Conservation (phyloP, 2,113 vertebrate genomes). For the Nerophis lumbriciformis region DNA sequence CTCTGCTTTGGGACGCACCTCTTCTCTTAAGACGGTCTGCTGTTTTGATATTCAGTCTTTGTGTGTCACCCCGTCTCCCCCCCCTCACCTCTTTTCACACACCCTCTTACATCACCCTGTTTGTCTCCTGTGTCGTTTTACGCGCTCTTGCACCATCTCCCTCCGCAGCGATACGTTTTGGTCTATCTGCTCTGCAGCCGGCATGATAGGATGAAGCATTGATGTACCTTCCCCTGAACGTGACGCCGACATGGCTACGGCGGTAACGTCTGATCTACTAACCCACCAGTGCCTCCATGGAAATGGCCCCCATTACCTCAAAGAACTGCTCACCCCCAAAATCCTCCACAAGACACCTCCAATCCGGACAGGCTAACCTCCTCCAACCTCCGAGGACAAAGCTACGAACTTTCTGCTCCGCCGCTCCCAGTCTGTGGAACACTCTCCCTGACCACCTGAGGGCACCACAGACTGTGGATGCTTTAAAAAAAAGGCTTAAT, state of each 20-base stretch:
- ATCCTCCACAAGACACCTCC: no score
- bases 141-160: slow-evolving; percentile 69
- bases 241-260: slow-evolving; percentile 41
- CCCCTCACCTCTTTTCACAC: slow-evolving; percentile 60
- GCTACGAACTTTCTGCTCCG: no score
- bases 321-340: no score
- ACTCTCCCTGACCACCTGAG: no score
- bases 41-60: slow-evolving; percentile 55
- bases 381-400: no score
- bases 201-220: slow-evolving; percentile 55
- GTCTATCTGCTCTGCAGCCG: slow-evolving; percentile 61
- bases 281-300: no score
- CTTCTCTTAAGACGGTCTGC: slow-evolving; percentile 37
- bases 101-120: slow-evolving; percentile 67
- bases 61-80: slow-evolving; percentile 35
- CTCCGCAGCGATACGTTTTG: slow-evolving; percentile 60
- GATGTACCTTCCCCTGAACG: slow-evolving; percentile 45
- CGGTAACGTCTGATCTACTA: slow-evolving; percentile 35
- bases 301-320: no score
- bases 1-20: slow-evolving; percentile 42
- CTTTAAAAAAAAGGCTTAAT: no score
- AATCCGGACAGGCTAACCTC: no score
- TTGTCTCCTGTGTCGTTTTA: slow-evolving; percentile 62
- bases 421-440: no score
- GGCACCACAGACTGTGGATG: no score